These are phyloP conservation scores for Chrysoperla carnea DNA, from an alignment of 1,140 invertebrate species.

Conservation along the genomic window DNA sequence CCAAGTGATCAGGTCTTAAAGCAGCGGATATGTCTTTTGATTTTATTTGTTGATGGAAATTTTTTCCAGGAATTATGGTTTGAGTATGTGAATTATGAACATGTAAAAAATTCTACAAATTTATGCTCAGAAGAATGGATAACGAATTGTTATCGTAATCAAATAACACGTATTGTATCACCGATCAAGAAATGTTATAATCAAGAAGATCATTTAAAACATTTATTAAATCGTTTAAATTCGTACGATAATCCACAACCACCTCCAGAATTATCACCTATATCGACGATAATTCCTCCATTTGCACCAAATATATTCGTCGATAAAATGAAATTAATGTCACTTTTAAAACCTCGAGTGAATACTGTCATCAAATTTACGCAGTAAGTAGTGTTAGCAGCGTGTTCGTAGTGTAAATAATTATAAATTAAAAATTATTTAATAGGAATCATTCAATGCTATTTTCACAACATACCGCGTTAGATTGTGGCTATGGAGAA, in stretches of 20 bases:
- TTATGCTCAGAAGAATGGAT: neutral
- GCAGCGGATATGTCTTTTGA: neutral
- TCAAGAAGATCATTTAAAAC: slow-evolving; percentile 24
- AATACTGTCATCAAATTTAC: slow-evolving; percentile 37
- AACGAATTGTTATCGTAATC: too few relatives aligned
- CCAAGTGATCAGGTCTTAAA: too few relatives aligned
- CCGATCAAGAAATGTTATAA: slow-evolving; percentile 5
- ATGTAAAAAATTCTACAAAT: neutral
- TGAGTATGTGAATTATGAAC: neutral
- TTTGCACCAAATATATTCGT: slow-evolving; percentile 9
- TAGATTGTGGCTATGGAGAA: slow-evolving; percentile 49
- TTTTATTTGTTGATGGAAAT: neutral
- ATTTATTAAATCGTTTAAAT: slow-evolving; percentile 34
- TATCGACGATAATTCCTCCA: slow-evolving; percentile 15
- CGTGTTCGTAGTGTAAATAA: neutral
- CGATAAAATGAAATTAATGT: slow-evolving; percentile 20
- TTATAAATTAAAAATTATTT: slow-evolving; percentile 5
- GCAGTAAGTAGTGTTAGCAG: slow-evolving; percentile 18
- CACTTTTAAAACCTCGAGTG: slow-evolving; percentile 30
- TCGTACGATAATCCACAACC: slow-evolving; percentile 40
- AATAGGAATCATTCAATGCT: slow-evolving; percentile 24
- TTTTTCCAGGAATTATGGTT: neutral
- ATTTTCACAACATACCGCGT: slow-evolving; percentile 40
- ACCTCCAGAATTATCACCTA: slow-evolving; percentile 23
- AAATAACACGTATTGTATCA: neutral